phyloP scores from a whole-genome alignment of 2,797 vertebrate genomes.

The Manis javanica region DNA sequence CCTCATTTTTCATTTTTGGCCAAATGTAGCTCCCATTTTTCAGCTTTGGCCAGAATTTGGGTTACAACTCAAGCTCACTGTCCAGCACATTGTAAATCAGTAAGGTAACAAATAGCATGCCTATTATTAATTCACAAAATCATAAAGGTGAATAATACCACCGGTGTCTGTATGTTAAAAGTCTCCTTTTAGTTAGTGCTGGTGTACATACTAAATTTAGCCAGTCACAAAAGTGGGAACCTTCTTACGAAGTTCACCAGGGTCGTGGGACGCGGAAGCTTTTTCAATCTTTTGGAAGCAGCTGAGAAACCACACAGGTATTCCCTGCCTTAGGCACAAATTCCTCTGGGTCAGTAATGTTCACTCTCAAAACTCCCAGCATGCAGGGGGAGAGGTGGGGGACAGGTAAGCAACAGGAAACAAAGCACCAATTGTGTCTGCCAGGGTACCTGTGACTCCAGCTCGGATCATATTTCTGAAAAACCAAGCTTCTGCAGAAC shows the following conservation, averaged over 20 bases:
- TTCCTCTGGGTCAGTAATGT: neutral
- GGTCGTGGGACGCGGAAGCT: neutral
- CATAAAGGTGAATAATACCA: neutral
- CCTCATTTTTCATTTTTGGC: neutral
- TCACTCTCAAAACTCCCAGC: neutral
- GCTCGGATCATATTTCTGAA: conserved; percentile 67
- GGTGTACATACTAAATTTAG: neutral
- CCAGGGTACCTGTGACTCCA: neutral
- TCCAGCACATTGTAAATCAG: neutral
- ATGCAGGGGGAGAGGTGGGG: rapidly evolving
- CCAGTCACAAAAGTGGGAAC: neutral
- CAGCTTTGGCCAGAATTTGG: neutral
- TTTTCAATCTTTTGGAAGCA: neutral
- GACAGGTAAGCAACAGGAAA: neutral
- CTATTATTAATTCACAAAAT: neutral
- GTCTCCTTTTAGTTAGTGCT: neutral
- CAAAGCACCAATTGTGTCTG: conserved; percentile 48
- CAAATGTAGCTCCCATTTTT: neutral
- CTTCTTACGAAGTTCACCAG: neutral
- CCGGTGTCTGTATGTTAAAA: neutral
- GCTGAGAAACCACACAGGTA: neutral
- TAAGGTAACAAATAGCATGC: neutral
- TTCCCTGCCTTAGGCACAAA: neutral
- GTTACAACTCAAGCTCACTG: neutral
- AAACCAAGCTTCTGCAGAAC: conserved; percentile 33